Percentiles rank a stretch among this genome's conserved stretches.
Conservation (phyloP, 1,140 invertebrate species). For the Macrobrachium nipponense region DNA sequence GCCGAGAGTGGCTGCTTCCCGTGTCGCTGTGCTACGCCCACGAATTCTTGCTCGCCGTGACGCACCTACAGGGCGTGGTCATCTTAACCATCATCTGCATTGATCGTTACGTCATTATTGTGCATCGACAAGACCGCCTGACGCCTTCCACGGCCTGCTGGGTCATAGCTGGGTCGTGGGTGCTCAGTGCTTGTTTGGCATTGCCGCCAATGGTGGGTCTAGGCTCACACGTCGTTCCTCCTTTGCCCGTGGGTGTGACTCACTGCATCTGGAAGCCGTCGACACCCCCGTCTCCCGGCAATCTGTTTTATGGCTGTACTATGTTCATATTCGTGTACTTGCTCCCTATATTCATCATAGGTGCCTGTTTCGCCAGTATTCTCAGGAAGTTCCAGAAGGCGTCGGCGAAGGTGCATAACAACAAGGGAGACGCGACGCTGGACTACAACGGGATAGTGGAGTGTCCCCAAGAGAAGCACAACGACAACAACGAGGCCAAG, state of each 20-base stretch:
- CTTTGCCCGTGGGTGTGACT: conserved; percentile 25
- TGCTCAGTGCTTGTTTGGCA: conserved; percentile 13
- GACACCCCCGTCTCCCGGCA: neutral
- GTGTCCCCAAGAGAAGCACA: neutral
- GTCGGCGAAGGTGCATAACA: conserved; percentile 19
- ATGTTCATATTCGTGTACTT: neutral
- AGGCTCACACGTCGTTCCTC: neutral
- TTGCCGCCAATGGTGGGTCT: conserved; percentile 10
- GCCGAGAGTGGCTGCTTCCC: conserved; percentile 27
- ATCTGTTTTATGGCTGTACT: conserved; percentile 1
- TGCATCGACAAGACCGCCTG: conserved; percentile 9
- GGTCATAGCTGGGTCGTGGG: conserved; percentile 32
- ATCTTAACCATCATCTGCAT: conserved; percentile 22
- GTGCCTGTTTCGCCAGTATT: conserved; percentile 16
- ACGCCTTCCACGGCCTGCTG: conserved; percentile 9
- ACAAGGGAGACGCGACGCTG: neutral
- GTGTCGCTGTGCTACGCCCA: conserved; percentile 24
- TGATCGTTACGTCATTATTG: conserved; percentile 32
- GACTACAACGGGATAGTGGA: neutral
- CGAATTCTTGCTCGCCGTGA: conserved; percentile 13
- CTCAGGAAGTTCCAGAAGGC: neutral
- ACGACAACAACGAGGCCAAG: neutral
- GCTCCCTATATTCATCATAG: conserved; percentile 2
- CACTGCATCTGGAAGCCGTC: conserved; percentile 30
- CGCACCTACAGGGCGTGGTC: conserved; percentile 22